phyloP scores from a whole-genome alignment of 2,888 invertebrate species.

The Smittia aterrima region DNA sequence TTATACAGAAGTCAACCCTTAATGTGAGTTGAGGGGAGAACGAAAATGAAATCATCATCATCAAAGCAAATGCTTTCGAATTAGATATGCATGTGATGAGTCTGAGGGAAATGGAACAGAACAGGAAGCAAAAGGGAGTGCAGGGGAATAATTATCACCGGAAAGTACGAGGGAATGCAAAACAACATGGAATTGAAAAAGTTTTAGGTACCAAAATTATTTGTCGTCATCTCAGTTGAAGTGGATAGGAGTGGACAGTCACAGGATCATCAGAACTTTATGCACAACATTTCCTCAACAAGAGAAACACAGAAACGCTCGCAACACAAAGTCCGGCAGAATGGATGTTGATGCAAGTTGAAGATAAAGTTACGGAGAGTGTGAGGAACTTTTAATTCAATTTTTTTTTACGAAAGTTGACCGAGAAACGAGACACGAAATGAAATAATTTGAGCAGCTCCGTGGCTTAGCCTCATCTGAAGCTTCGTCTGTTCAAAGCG shows the following conservation, averaged over 20 bases:
- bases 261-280: not conserved
- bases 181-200: not conserved
- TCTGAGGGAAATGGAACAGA: not conserved
- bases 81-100: not conserved
- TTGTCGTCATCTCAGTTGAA: not conserved
- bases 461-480: too few species aligned
- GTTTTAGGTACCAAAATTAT: conserved; percentile 13
- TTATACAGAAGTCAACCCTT: not conserved
- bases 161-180: conserved; percentile 8
- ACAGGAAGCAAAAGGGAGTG: not conserved
- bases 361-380: not conserved
- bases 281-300: not conserved
- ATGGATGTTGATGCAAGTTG: not conserved
- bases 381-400: not conserved
- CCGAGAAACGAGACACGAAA: not conserved
- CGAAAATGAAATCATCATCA: not conserved
- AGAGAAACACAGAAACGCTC: not conserved
- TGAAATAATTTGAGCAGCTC: not conserved
- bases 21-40: not conserved
- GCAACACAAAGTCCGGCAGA: not conserved
- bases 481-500: too few species aligned
- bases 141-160: conserved; percentile 18
- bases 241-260: not conserved
- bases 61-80: not conserved
- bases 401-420: not conserved